These are phyloP conservation scores for Creontiades dilutus DNA, from an alignment of 2,888 invertebrate species.

Conservation along the genomic window DNA sequence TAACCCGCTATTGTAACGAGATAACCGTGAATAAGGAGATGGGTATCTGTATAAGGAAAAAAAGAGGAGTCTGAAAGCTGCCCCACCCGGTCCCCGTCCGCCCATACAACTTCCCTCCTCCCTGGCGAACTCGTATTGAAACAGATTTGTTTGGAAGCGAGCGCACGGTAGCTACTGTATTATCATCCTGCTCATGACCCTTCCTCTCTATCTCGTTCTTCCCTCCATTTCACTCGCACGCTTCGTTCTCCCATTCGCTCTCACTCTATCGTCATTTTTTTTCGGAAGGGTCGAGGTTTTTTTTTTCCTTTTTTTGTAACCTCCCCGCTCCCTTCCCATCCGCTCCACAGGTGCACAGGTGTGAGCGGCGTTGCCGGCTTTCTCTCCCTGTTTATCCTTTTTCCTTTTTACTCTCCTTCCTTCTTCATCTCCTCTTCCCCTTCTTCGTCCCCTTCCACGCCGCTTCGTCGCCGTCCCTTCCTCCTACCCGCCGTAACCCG, in stretches of 20 bases:
- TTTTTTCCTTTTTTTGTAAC: conserved; percentile 8
- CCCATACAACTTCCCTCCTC: background rate
- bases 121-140: conserved; percentile 37
- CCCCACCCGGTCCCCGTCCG: background rate
- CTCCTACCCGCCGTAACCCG: background rate
- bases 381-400: conserved; percentile 69
- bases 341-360: conserved; percentile 66
- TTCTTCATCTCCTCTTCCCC: conserved; percentile 16
- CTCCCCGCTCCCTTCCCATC: conserved; percentile 14
- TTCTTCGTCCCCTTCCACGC: conserved; percentile 6
- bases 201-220: conserved; percentile 37
- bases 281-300: conserved; percentile 15
- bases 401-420: conserved; percentile 9
- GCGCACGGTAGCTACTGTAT: conserved; percentile 63
- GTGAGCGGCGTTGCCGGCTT: conserved; percentile 72
- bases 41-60: background rate
- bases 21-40: conserved; percentile 39
- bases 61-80: background rate
- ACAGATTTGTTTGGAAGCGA: conserved; percentile 57
- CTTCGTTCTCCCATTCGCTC: background rate
- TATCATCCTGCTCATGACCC: conserved; percentile 52
- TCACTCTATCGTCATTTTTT: conserved; percentile 27
- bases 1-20: conserved; percentile 1
- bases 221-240: conserved; percentile 10
- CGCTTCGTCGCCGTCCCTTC: background rate